Percentiles rank a stretch among this genome's conserved stretches.
Evolutionary conservation across 2,797 vertebrate species (phyloP).

Genomic region (Paedocypris micromegethes): DNA sequence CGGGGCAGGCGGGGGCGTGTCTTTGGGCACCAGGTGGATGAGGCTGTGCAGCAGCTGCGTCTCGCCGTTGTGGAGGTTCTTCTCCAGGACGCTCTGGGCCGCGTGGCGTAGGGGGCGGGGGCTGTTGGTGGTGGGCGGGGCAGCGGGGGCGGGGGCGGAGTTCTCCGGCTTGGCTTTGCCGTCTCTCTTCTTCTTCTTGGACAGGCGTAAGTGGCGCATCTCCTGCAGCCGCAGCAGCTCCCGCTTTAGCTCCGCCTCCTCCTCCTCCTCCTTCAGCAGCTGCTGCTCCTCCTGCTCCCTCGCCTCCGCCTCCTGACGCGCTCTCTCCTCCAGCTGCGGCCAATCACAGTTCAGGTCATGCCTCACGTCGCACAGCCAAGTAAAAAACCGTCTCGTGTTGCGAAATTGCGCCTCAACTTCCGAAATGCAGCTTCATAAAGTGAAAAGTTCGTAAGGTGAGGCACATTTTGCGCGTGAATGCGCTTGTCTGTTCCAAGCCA

Average conservation of each 20-base stretch:
- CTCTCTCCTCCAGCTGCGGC: constrained; percentile 90
- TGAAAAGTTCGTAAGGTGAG: no score
- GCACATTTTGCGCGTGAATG: no score
- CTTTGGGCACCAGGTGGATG: constrained; percentile 55
- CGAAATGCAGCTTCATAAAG: no score
- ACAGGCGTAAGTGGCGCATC: constrained; percentile 79
- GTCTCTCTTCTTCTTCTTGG: constrained; percentile 96
- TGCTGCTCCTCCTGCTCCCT: constrained; percentile 74
- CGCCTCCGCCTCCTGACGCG: constrained; percentile 84
- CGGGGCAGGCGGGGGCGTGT: not conserved
- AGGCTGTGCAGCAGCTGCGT: constrained; percentile 64
- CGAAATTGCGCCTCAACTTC: no score
- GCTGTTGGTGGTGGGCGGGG: constrained; percentile 60
- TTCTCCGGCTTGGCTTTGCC: constrained; percentile 67
- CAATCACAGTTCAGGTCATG: not conserved
- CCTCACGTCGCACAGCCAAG: no score
- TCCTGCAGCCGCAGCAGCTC: constrained; percentile 86
- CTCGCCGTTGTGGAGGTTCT: constrained; percentile 69
- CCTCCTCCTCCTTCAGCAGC: constrained; percentile 78
- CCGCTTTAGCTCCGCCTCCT: constrained; percentile 79
- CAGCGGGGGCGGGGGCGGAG: constrained; percentile 53
- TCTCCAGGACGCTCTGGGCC: constrained; percentile 68
- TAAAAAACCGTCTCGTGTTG: no score
- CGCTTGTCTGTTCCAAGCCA: no score
- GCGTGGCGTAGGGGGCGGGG: constrained; percentile 75